Evolutionary conservation across 2,888 invertebrate genomes (phyloP).

Genomic region (Seladonia tumulorum): DNA sequence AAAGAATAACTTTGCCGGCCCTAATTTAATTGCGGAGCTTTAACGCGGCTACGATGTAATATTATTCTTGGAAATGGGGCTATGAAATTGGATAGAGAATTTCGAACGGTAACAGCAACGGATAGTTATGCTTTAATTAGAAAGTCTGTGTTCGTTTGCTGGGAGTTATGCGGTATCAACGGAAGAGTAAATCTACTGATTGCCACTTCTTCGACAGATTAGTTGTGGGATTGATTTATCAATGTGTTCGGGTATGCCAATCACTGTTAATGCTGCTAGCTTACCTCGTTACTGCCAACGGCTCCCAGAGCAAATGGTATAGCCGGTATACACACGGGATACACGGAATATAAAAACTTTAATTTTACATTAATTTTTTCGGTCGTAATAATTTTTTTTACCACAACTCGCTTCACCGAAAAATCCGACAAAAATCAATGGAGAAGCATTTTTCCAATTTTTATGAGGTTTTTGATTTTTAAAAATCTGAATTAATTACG

Average conservation of each 20-base stretch:
- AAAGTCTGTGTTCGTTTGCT: not conserved
- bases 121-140: constrained; percentile 31
- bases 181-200: not conserved
- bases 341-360: too few species aligned
- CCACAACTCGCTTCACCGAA: too few species aligned
- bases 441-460: too few species aligned
- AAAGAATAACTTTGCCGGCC: constrained; percentile 42
- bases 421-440: too few species aligned
- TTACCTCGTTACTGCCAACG: not conserved
- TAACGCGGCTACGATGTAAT: constrained; percentile 3
- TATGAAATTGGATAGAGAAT: constrained; percentile 18
- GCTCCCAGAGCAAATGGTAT: too few species aligned
- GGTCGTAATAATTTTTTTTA: too few species aligned
- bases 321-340: too few species aligned
- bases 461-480: too few species aligned
- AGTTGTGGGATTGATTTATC: not conserved
- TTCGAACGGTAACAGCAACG: not conserved
- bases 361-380: too few species aligned
- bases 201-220: not conserved
- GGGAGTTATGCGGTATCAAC: not conserved
- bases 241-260: not conserved
- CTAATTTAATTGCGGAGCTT: constrained; percentile 8
- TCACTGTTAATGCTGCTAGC: not conserved
- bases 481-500: too few species aligned
- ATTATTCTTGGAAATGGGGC: constrained; percentile 28